phyloP scores from a whole-genome alignment of 2,113 vertebrate genomes.

The Puffinus mauretanicus region DNA sequence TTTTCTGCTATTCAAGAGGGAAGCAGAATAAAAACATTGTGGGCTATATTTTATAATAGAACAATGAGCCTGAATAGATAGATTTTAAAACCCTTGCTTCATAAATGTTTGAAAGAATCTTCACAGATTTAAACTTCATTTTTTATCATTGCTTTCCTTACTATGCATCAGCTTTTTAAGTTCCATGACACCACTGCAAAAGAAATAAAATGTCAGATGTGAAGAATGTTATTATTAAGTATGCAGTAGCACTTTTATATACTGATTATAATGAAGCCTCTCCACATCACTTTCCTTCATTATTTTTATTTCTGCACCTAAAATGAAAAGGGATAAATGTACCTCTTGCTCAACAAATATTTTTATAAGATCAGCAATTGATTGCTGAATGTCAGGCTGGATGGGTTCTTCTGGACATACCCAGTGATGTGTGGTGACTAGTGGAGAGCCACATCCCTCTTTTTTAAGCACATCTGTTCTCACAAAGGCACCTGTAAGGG shows the following conservation, averaged over 20 bases:
- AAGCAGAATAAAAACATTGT: slow-evolving; percentile 5
- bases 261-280: neutral
- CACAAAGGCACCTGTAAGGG: neutral
- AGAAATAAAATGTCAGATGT: neutral
- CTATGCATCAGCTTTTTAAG: neutral
- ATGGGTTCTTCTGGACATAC: neutral
- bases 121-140: neutral
- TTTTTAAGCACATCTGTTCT: neutral
- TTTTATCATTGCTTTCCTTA: neutral
- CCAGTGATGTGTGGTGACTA: rapidly evolving
- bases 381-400: neutral
- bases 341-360: neutral
- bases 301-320: neutral
- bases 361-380: neutral
- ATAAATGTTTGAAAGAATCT: slow-evolving; percentile 2
- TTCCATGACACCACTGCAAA: neutral
- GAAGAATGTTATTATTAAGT: neutral
- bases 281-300: neutral
- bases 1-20: neutral
- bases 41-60: slow-evolving; percentile 19
- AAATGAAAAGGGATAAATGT: neutral
- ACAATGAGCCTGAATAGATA: neutral
- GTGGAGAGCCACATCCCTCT: neutral
- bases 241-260: neutral
- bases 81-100: neutral